These are phyloP conservation scores for Cuniculus paca DNA, from an alignment of 2,797 vertebrate species.

Conservation along the genomic window DNA sequence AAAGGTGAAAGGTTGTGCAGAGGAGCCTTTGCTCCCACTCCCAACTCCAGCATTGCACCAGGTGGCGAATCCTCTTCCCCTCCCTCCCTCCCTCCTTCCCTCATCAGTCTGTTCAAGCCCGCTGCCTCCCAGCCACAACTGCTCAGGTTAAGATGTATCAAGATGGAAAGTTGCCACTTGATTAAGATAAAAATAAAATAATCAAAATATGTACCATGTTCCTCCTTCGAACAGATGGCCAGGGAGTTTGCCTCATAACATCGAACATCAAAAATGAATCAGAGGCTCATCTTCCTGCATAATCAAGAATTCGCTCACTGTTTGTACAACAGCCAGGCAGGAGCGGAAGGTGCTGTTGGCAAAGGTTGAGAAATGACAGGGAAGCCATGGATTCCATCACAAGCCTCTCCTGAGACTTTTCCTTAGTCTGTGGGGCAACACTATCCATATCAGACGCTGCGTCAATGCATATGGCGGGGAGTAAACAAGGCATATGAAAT, in stretches of 20 bases:
- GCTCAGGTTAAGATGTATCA: slow-evolving; percentile 67
- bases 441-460: neutral
- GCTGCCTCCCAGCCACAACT: slow-evolving; percentile 40
- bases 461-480: neutral
- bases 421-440: neutral
- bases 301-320: slow-evolving; percentile 75
- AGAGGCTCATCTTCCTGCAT: slow-evolving; percentile 76
- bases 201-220: slow-evolving; percentile 60
- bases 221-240: slow-evolving; percentile 79
- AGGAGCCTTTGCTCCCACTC: slow-evolving; percentile 62
- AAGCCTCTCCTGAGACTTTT: neutral
- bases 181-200: slow-evolving; percentile 78
- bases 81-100: neutral
- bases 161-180: slow-evolving; percentile 71
- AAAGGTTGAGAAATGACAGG: slow-evolving; percentile 19
- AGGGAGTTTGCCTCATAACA: slow-evolving; percentile 76
- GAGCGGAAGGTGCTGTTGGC: neutral
- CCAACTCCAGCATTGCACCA: slow-evolving; percentile 47
- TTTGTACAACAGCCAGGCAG: neutral
- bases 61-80: neutral
- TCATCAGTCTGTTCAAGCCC: neutral
- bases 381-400: neutral
- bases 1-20: slow-evolving; percentile 68
- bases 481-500: neutral
- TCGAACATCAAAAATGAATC: slow-evolving; percentile 80